phyloP scores from a whole-genome alignment of 2,888 invertebrate species.

The Archips xylosteana region DNA sequence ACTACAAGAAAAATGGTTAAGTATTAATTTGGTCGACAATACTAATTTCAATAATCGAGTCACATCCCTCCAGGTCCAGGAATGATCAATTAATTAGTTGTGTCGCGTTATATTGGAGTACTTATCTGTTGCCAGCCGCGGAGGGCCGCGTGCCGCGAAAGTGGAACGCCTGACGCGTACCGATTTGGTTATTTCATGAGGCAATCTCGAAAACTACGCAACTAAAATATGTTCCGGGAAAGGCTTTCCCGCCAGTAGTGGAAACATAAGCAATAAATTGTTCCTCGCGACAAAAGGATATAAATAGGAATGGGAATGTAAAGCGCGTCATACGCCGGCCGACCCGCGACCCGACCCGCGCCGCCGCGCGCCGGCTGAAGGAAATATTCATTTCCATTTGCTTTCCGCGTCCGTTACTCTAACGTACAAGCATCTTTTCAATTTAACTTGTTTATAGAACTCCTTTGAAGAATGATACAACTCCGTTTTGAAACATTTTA shows the following conservation, averaged over 20 bases:
- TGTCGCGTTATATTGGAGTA: background rate
- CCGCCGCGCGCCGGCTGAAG: constrained; percentile 1
- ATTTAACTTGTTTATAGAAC: constrained; percentile 31
- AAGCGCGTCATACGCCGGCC: constrained; percentile 25
- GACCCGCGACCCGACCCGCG: background rate
- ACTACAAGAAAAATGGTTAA: too few relatives aligned
- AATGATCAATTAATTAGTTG: background rate
- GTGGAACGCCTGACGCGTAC: constrained; percentile 6
- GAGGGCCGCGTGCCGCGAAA: background rate
- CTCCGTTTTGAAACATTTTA: constrained; percentile 18
- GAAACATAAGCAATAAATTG: constrained; percentile 41
- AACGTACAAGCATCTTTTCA: constrained; percentile 30
- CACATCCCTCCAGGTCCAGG: background rate
- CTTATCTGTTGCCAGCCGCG: background rate
- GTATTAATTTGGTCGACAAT: too few relatives aligned
- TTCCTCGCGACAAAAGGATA: constrained; percentile 39
- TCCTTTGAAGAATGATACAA: constrained; percentile 25
- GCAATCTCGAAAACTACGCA: constrained; percentile 40
- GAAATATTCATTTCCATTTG: constrained; percentile 38
- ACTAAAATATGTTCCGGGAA: constrained; percentile 39
- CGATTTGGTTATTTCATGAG: constrained; percentile 41
- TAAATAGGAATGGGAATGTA: constrained; percentile 38
- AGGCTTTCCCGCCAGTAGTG: constrained; percentile 26
- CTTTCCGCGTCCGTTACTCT: constrained; percentile 26
- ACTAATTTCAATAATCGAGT: too few relatives aligned